Evolutionary conservation across 2,797 vertebrate genomes (phyloP).

Genomic region (Vireo griseus): DNA sequence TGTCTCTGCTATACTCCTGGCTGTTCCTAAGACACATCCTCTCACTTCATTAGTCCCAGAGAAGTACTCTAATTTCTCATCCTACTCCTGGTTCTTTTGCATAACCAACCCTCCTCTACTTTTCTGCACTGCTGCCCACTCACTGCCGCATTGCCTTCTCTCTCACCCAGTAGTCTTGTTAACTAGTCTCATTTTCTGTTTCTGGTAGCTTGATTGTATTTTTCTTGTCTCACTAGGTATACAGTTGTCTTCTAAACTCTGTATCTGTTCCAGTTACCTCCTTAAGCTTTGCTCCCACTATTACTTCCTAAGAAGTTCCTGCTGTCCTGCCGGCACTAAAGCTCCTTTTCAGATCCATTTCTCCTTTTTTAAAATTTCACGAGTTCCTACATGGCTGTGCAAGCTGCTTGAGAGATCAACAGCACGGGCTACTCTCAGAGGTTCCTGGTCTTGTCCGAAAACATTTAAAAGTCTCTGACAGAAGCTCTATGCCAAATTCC

Average conservation of each 20-base stretch:
- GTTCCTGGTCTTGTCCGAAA: not conserved
- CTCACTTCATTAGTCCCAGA: not conserved
- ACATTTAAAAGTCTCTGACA: not conserved
- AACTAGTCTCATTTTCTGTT: not conserved
- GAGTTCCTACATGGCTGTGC: not conserved
- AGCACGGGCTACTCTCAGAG: not conserved
- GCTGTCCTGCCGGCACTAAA: not conserved
- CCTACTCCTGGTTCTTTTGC: not conserved
- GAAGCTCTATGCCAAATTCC: not conserved
- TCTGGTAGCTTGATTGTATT: not conserved
- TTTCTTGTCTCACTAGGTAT: not conserved
- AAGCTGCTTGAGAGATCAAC: not conserved
- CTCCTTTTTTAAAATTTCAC: not conserved
- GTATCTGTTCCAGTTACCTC: not conserved
- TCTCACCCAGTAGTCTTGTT: not conserved
- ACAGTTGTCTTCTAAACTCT: not conserved
- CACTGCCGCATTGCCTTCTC: not conserved
- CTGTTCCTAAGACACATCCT: not conserved
- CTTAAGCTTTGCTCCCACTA: not conserved
- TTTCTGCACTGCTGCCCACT: not conserved
- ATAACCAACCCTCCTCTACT: not conserved
- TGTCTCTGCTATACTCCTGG: not conserved
- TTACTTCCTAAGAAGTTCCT: not conserved
- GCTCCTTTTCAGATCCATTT: not conserved
- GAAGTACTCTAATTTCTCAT: not conserved